Conservation (phyloP, 1,140 invertebrate species). For the Bombus superbus region DNA sequence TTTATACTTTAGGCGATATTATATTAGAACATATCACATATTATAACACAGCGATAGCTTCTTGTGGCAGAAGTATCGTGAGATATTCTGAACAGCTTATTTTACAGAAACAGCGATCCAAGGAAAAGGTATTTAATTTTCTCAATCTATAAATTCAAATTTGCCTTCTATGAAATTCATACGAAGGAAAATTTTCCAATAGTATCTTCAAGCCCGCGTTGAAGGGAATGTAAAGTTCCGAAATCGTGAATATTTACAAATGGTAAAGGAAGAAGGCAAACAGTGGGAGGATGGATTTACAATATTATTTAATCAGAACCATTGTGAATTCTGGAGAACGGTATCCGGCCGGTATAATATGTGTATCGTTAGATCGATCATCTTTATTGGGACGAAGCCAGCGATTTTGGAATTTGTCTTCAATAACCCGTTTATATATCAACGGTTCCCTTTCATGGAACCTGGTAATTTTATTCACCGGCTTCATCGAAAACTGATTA, state of each 20-base stretch:
- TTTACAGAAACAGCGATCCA: background rate
- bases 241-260: background rate
- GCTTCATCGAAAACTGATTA: slow-evolving; percentile 39
- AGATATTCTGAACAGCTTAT: background rate
- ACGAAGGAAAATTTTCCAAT: background rate
- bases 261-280: background rate
- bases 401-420: slow-evolving; percentile 30
- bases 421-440: slow-evolving; percentile 43
- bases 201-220: background rate
- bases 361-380: slow-evolving; percentile 6
- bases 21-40: background rate
- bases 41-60: background rate
- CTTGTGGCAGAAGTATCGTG: background rate
- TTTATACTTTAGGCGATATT: background rate
- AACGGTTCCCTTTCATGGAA: slow-evolving; percentile 6
- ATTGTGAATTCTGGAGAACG: background rate
- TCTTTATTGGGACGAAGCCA: slow-evolving; percentile 41
- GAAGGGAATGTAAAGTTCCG: background rate
- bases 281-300: background rate
- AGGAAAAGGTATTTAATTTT: background rate
- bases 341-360: background rate
- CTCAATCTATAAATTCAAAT: background rate
- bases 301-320: background rate
- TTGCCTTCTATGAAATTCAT: background rate
- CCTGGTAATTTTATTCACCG: slow-evolving; percentile 30